Conservation (phyloP, 2,888 invertebrate species). For the Incurvaria masculella region DNA sequence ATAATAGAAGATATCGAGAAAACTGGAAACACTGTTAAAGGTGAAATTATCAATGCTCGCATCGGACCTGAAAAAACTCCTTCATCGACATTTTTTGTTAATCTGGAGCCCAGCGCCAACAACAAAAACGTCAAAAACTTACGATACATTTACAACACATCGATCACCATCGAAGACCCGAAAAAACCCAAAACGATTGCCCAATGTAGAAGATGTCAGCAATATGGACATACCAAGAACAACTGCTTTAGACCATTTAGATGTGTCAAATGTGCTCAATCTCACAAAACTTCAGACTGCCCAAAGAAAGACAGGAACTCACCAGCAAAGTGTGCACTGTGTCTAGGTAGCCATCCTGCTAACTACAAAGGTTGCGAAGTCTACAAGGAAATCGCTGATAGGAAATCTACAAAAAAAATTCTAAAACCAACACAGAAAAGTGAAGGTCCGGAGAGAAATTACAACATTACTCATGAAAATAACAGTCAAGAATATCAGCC, state of each 20-base stretch:
- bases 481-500: too few relatives aligned
- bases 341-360: conserved; percentile 11
- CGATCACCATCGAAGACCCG: not conserved
- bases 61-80: conserved; percentile 10
- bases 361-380: conserved; percentile 14
- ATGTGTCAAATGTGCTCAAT: conserved; percentile 14
- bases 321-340: conserved; percentile 11
- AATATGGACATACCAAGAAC: conserved; percentile 14
- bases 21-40: conserved; percentile 16
- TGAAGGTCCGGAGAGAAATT: too few relatives aligned
- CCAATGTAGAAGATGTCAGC: conserved; percentile 11
- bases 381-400: conserved; percentile 13
- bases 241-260: conserved; percentile 13
- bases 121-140: conserved; percentile 1
- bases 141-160: not conserved
- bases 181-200: not conserved
- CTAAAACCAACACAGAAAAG: too few relatives aligned
- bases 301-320: not conserved
- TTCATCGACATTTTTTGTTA: conserved; percentile 7
- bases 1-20: conserved; percentile 12
- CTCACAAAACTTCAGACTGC: conserved; percentile 9
- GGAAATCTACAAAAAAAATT: too few relatives aligned
- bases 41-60: conserved; percentile 15
- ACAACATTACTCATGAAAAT: too few relatives aligned
- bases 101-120: conserved; percentile 1